Evolutionary conservation across 2,888 invertebrate genomes (phyloP), one percentile per base, ranked within the genome.

Genomic region (Agrochola macilenta): DNA sequence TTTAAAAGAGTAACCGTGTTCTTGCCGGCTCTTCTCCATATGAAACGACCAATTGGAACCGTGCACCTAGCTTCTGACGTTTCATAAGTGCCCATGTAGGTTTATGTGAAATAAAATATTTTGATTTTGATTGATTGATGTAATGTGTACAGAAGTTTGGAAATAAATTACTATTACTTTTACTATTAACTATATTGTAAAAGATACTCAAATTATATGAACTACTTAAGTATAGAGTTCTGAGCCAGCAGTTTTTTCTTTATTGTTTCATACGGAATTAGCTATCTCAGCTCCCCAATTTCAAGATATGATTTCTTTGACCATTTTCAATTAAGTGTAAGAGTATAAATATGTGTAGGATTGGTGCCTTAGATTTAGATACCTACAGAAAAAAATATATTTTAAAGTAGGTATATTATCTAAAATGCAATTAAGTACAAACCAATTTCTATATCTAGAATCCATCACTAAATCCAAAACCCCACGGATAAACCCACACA

Each of bases 401-500:
- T 20, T 52, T 23, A 9, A 54, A 54, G 9, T 20, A 52, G 8
- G 30, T 30, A 30, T 30, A 30, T 30, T 30, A 23, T 52, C 8
- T 52, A 8, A 52, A 52, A 17, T 49, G 49, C 20, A 46, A 46
- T 46, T 46, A 46, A 46, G 14, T 52, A 23, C 20, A 57, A 20
- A n/a, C 30, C 14, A 3, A 35, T 14, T 20, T 30, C 0, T 30
- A 72, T 54, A 2, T 43, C 43, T 60, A 52, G 26, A 76, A 65
- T 60, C 9, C 39, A 74, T 65, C 20, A 30, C 58, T 35, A 66
- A 82, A 78, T 79, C 46, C 26, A 71, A 71, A 74, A 66, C 35
- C 26, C 69, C 52, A 57, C 57, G 66, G 35, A 68, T 72, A 73
- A 54, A 79, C 68, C 64, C 83, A 84, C 82, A 84, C 74, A 82